Conservation (phyloP, 92 coral and sea anemone species). For the Bergia sp. region DNA sequence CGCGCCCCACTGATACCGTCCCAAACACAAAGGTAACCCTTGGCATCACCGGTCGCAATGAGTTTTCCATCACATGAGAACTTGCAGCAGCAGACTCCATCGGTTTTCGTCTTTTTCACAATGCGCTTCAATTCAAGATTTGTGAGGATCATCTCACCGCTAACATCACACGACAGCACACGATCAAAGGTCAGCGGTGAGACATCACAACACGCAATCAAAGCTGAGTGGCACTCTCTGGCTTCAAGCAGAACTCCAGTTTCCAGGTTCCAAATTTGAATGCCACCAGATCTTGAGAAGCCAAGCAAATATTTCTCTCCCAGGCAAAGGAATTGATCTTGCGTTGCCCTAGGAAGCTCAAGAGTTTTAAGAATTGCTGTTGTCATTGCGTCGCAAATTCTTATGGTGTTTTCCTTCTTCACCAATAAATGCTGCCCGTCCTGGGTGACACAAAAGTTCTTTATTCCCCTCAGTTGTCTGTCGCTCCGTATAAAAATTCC, state of each 20-base stretch:
- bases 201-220: slow-evolving; percentile 23
- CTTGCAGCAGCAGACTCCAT: slow-evolving; percentile 46
- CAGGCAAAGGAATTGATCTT: slow-evolving; percentile 23
- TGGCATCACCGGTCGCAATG: slow-evolving; percentile 52
- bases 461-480: not conserved
- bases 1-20: slow-evolving; percentile 29
- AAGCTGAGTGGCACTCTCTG: slow-evolving; percentile 23
- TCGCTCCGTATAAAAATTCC: slow-evolving; percentile 44
- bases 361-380: slow-evolving; percentile 1
- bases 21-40: slow-evolving; percentile 54
- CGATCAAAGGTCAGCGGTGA: slow-evolving; percentile 29
- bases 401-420: slow-evolving; percentile 21
- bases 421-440: slow-evolving; percentile 37
- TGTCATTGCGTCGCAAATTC: slow-evolving; percentile 33
- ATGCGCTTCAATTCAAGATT: slow-evolving; percentile 5
- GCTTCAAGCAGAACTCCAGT: slow-evolving; percentile 30
- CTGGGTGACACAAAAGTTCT: slow-evolving; percentile 38
- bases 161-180: slow-evolving; percentile 49
- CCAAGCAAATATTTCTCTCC: slow-evolving; percentile 26
- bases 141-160: slow-evolving; percentile 37
- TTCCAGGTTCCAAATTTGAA: slow-evolving; percentile 21
- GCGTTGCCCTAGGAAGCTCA: slow-evolving; percentile 11
- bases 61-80: slow-evolving; percentile 53
- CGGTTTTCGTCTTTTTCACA: not conserved
- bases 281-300: slow-evolving; percentile 15